These are phyloP conservation scores for Thecocarcelia acutangulata DNA, from an alignment of 2,888 invertebrate species.

Conservation along the genomic window DNA sequence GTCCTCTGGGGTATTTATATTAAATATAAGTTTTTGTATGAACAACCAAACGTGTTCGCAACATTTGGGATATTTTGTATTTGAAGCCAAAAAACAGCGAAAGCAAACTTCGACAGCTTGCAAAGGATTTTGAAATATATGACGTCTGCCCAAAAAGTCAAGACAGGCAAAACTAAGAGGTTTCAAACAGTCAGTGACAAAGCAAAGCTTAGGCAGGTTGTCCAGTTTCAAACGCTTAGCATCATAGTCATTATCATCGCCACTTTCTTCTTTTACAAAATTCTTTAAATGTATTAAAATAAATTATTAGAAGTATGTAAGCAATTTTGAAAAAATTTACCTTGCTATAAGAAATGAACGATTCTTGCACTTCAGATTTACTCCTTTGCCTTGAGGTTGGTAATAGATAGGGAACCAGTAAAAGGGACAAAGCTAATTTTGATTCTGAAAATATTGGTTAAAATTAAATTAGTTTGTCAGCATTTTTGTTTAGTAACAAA, in stretches of 20 bases:
- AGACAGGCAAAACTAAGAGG: conserved; percentile 19
- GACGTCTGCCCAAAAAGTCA: conserved; percentile 32
- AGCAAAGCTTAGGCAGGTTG: conserved; percentile 25
- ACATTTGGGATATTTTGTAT: conserved; percentile 45
- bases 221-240: conserved; percentile 38
- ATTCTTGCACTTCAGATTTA: conserved; percentile 56
- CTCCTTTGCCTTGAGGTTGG: conserved; percentile 41
- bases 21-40: conserved; percentile 45
- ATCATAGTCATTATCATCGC: not conserved
- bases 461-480: too few relatives aligned
- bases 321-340: not conserved
- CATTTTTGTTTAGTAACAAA: too few relatives aligned
- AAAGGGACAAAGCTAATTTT: conserved; percentile 51
- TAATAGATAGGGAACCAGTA: conserved; percentile 48
- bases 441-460: conserved; percentile 48
- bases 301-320: not conserved
- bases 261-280: conserved; percentile 23
- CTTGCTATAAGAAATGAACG: conserved; percentile 51
- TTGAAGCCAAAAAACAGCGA: conserved; percentile 37
- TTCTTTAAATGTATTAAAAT: not conserved
- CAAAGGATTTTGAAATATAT: conserved; percentile 37
- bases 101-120: conserved; percentile 45
- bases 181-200: conserved; percentile 17
- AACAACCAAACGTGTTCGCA: conserved; percentile 50
- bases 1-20: conserved; percentile 37